These are phyloP conservation scores for Hesperophylax magnus DNA, from an alignment of 1,140 invertebrate species.

Conservation along the genomic window DNA sequence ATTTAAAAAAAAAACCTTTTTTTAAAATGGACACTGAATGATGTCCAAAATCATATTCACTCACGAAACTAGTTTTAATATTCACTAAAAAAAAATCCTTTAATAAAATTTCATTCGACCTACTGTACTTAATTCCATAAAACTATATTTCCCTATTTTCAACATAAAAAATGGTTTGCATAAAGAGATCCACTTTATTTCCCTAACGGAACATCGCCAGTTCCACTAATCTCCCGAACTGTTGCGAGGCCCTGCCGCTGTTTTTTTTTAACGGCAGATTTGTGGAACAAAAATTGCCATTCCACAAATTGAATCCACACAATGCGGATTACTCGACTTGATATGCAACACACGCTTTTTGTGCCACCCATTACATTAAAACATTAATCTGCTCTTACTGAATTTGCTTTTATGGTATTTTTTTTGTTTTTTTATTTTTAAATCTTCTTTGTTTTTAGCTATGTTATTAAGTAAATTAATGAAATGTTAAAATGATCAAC, in stretches of 20 bases:
- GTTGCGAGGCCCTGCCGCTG: conserved; percentile 19
- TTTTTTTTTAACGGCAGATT: conserved; percentile 22
- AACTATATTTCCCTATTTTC: background rate
- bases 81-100: too few relatives aligned
- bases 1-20: too few relatives aligned
- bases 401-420: background rate
- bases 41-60: too few relatives aligned
- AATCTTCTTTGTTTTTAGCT: too few relatives aligned
- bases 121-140: background rate
- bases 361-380: conserved; percentile 12
- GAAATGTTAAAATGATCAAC: too few relatives aligned
- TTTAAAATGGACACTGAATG: too few relatives aligned
- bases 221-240: conserved; percentile 23
- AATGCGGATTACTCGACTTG: background rate
- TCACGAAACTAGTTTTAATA: too few relatives aligned
- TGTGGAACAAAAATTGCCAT: conserved; percentile 14
- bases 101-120: background rate
- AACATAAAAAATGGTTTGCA: conserved; percentile 2
- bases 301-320: conserved; percentile 22
- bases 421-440: background rate
- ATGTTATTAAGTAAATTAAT: too few relatives aligned
- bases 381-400: background rate
- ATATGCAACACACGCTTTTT: conserved; percentile 18
- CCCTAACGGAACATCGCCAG: background rate
- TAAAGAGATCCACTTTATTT: background rate